Evolutionary conservation across 2,888 invertebrate species (phyloP), one percentile per base, ranked within the genome.

Genomic region (Agrotis clavis): DNA sequence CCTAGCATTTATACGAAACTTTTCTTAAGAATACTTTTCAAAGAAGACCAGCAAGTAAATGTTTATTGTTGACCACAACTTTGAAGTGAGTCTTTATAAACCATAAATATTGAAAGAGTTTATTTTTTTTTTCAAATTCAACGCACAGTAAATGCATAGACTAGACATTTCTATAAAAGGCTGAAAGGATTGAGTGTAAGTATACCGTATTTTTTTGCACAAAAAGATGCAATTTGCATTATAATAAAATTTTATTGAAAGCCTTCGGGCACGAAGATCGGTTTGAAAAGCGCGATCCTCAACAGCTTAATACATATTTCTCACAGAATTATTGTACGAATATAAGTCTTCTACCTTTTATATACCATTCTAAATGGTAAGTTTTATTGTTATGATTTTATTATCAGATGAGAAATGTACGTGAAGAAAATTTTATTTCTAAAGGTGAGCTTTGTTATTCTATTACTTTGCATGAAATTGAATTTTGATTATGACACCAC

Each of bases 191-290:
- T 87, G 82, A 88, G 86, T 82, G 85, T 88, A 89, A 90, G 90
- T 84, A 86, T 87, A 89, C 89, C 90, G 89, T 86, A 91, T 88
- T 87, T 86, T 41, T n/a, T 81, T 76, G 87, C 84, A 89, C 92
- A 92, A 91, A 92, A 91, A 91, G 90, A 92, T 93, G 92, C 94
- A 94, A 95, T 95, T 95, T 95, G 93, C 94, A 94, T 95, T 91
- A 94, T 92, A 95, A 95, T 95, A 94, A 90, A 90, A 92, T 93
- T 93, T 93, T 92, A 94, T 93, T 92, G 92, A 91, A 92, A 90
- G 89, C 90, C 85, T 88, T 88, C 73, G 84, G 82, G 86, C 87
- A 87, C 65, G 66, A 81, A 85, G 86, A 88, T 87, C 86, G 87
- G 83, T 88, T 87, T 90, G 91, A 91, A 90, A 90, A 90, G 87